These are phyloP conservation scores for Aphaenogaster rudis DNA, from an alignment of 1,140 invertebrate species.

Conservation along the genomic window DNA sequence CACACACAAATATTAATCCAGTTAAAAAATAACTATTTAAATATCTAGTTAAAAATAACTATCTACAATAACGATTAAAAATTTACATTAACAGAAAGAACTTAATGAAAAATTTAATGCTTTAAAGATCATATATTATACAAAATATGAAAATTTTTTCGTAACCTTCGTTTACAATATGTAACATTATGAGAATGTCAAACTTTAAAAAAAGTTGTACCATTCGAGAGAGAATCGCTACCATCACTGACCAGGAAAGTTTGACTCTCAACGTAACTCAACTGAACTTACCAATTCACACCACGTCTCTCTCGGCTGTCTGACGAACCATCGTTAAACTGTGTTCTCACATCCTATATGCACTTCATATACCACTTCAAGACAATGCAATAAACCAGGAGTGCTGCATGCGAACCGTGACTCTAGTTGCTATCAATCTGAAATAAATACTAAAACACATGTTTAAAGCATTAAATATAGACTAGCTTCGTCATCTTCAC, in stretches of 20 bases:
- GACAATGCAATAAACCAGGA: neutral
- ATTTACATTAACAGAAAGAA: too few relatives aligned
- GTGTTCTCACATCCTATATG: slow-evolving; percentile 16
- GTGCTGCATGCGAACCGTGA: neutral
- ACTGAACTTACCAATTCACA: slow-evolving; percentile 64
- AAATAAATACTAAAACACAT: neutral
- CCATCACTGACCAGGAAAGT: slow-evolving; percentile 62
- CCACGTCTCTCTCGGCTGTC: slow-evolving; percentile 42
- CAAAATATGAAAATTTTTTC: neutral
- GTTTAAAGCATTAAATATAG: too few relatives aligned
- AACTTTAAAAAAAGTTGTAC: neutral
- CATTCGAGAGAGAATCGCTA: slow-evolving; percentile 19
- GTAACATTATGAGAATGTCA: neutral
- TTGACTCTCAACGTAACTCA: slow-evolving; percentile 56
- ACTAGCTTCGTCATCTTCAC: too few relatives aligned
- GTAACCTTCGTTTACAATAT: neutral
- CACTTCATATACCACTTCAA: slow-evolving; percentile 55
- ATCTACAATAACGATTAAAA: too few relatives aligned
- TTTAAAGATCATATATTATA: too few relatives aligned
- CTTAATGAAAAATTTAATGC: too few relatives aligned
- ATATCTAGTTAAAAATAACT: too few relatives aligned
- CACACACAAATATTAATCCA: too few relatives aligned
- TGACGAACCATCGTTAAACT: slow-evolving; percentile 32
- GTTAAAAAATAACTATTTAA: too few relatives aligned
- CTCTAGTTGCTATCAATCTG: slow-evolving; percentile 10